Evolutionary conservation across 2,113 vertebrate species (phyloP).

Genomic region (Burhinus oedicnemus): DNA sequence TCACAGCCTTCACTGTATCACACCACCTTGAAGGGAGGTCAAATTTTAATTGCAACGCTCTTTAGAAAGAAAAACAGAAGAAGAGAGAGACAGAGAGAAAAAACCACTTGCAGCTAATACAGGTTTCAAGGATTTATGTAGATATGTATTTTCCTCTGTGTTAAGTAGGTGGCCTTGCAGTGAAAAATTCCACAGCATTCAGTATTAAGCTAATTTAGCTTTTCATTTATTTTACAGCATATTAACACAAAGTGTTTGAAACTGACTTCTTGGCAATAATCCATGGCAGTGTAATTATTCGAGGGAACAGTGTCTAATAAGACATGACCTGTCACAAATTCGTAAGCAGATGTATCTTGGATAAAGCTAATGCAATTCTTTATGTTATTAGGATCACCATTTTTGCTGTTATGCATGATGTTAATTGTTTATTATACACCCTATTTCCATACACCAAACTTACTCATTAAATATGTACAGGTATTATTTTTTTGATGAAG

Average conservation of each 20-base stretch:
- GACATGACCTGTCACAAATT: background rate
- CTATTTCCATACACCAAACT: background rate
- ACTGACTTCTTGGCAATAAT: background rate
- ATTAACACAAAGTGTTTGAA: background rate
- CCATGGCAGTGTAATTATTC: background rate
- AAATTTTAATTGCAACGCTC: background rate
- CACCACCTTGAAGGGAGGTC: background rate
- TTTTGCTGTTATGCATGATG: background rate
- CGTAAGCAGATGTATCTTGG: background rate
- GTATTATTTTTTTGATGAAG: background rate
- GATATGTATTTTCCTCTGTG: background rate
- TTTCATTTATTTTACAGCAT: background rate
- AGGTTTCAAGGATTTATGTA: background rate
- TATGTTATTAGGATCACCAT: background rate
- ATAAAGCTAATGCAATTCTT: background rate
- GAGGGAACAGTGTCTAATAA: background rate
- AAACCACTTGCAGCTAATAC: rapidly evolving
- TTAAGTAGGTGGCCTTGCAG: background rate
- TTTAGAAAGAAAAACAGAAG: background rate
- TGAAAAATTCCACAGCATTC: background rate
- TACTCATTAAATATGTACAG: background rate
- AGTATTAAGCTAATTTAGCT: background rate
- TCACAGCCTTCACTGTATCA: background rate
- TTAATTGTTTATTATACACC: background rate
- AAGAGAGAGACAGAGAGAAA: background rate